Percentiles rank a stretch among this genome's conserved stretches.
phyloP scores from a whole-genome alignment of 2,113 vertebrate genomes.

The Muntiacus reevesi region DNA sequence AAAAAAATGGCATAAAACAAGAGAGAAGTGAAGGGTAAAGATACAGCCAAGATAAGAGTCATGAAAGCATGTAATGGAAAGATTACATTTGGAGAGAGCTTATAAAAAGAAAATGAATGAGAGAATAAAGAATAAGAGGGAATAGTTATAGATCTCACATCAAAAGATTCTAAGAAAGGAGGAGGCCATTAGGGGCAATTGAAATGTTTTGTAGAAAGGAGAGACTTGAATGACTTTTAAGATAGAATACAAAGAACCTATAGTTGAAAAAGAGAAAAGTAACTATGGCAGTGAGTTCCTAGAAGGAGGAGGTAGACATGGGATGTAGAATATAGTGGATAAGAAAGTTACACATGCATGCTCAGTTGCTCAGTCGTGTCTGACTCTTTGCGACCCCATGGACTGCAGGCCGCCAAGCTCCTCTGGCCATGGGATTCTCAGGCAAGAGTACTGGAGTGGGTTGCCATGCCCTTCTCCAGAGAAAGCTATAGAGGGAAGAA shows the following conservation, averaged over 20 bases:
- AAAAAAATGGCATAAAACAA: neutral
- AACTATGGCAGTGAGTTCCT: neutral
- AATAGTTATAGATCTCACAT: neutral
- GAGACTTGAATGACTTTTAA: neutral
- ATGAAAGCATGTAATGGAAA: neutral
- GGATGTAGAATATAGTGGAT: neutral
- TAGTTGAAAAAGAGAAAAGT: neutral
- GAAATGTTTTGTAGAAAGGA: neutral
- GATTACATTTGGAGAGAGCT: neutral
- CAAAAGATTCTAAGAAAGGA: neutral
- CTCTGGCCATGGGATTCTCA: neutral
- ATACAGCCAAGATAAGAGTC: neutral
- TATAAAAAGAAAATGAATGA: neutral
- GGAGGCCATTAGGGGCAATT: neutral
- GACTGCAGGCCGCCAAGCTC: neutral
- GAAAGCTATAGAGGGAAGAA: neutral
- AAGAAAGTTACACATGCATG: neutral
- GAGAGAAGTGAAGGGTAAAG: neutral
- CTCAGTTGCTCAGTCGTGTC: neutral
- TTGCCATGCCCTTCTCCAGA: neutral
- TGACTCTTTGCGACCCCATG: neutral
- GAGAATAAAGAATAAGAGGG: neutral
- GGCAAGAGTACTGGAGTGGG: neutral
- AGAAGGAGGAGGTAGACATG: neutral
- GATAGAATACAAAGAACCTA: neutral